phyloP scores from a whole-genome alignment of 2,797 vertebrate genomes.

The Neosilurus hyrtlii region DNA sequence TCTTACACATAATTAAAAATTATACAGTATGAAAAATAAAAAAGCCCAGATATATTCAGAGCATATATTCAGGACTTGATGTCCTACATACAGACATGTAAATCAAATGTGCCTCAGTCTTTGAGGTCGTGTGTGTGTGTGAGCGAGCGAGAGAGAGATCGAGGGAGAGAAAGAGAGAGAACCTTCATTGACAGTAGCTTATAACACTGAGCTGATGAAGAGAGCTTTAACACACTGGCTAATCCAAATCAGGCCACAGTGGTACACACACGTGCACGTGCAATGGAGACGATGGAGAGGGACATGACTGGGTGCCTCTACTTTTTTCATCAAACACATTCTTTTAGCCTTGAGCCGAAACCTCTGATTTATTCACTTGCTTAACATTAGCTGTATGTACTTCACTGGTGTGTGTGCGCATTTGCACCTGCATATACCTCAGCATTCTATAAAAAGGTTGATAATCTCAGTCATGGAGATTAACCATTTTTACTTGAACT shows the following conservation, averaged over 20 bases:
- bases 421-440: neutral
- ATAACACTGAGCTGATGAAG: conserved; percentile 8
- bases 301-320: neutral
- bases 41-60: neutral
- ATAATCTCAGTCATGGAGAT: neutral
- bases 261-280: neutral
- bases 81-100: neutral
- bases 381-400: neutral
- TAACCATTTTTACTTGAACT: neutral
- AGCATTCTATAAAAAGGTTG: neutral
- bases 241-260: conserved; percentile 16
- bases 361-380: neutral
- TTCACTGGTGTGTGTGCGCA: conserved; percentile 13
- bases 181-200: neutral
- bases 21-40: neutral
- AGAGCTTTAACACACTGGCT: neutral
- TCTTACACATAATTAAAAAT: neutral
- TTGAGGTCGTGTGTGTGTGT: neutral
- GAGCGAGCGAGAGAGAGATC: neutral
- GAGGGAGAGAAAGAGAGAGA: neutral
- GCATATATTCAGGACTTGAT: too few species aligned
- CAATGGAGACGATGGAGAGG: neutral
- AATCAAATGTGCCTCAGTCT: neutral
- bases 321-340: neutral
- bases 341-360: conserved; percentile 16